Evolutionary conservation across 53 echinoderm and acorn worm species (phyloP).

Genomic region (Arbacia lixula): DNA sequence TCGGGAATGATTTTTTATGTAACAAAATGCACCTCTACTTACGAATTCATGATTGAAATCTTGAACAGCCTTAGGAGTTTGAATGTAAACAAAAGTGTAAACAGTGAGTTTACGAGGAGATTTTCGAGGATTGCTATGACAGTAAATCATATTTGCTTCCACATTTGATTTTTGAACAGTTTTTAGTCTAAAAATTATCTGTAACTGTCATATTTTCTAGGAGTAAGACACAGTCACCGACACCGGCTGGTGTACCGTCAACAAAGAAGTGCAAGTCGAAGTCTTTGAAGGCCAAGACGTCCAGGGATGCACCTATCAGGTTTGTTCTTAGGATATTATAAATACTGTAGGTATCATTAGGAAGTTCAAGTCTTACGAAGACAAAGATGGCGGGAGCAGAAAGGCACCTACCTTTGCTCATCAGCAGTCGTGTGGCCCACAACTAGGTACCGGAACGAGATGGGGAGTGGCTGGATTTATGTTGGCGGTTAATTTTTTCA

Average conservation of each 20-base stretch:
- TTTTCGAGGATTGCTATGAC: constrained; percentile 1
- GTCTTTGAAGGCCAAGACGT: background rate
- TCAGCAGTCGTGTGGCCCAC: background rate
- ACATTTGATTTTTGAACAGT: background rate
- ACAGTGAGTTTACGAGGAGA: background rate
- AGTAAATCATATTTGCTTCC: constrained; percentile 9
- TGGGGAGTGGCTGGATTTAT: background rate
- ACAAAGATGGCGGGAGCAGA: constrained; percentile 2
- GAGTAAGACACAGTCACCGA: constrained; percentile 5
- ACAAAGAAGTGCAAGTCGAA: background rate
- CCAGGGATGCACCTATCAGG: background rate
- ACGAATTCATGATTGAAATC: no score
- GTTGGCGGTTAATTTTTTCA: background rate
- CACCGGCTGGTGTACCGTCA: background rate
- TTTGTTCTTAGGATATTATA: background rate
- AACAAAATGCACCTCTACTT: no score
- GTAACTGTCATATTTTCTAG: background rate
- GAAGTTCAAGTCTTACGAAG: background rate
- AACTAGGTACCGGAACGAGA: constrained; percentile 5
- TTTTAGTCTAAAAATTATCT: constrained; percentile 1
- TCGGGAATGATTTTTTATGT: no score
- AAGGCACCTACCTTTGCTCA: background rate
- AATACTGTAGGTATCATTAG: background rate
- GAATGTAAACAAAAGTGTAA: no score
- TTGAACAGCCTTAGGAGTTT: no score